Base-by-base conservation (phyloP, 2,113 vertebrate genomes). In the Corythornis vintsioides region DNA sequence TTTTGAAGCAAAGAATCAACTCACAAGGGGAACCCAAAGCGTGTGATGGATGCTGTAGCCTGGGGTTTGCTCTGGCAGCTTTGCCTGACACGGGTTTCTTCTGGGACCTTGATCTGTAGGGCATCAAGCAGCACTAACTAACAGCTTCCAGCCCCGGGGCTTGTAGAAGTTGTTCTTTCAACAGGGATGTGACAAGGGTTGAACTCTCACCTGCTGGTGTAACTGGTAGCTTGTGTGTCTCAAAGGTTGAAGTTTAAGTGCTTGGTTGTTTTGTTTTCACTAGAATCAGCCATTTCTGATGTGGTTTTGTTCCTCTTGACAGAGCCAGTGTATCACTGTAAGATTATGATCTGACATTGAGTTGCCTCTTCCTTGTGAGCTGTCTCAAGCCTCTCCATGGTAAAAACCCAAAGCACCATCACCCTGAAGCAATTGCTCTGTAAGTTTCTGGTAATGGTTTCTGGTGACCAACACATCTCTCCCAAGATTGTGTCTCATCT, bases 401-500 rank as follows among this genome's bases (percentile, higher is more conserved):
- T 25, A 10, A 57, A 74, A 83, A 13, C 24, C 15, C 38, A 24
- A 67, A 64, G 56, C 29, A 55, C 25, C 33, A 14, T 48, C 56
- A 26, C 19, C 16, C 42, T 42, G 24, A 26, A 31, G 77, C 26
- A 56, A 7, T 13, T 53, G 18, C 25, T 59, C 6, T 26, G 0
- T 5, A 1, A 21, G 2, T 31, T 89, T 35, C 28, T 59, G 28
- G 29, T 48, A 38, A 38, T 38, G 38, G 2, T 31, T 89, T 35
- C 28, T 59, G 28, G 29, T 48, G 38, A n/a, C 72, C 31, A 28
- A 6, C 0, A 0, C 53, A 5, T 6, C n/a, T 61, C 19, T 55
- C 63, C 22, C 4, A 15, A 56, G n/a, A 28, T 10, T 1, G 0
- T 0, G 0, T 59, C 24, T 60, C 38, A 6, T 71, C 64, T 40